Evolutionary conservation across 2,113 vertebrate species (phyloP), one percentile per base, ranked within the genome.

Genomic region (Enhydra lutris): DNA sequence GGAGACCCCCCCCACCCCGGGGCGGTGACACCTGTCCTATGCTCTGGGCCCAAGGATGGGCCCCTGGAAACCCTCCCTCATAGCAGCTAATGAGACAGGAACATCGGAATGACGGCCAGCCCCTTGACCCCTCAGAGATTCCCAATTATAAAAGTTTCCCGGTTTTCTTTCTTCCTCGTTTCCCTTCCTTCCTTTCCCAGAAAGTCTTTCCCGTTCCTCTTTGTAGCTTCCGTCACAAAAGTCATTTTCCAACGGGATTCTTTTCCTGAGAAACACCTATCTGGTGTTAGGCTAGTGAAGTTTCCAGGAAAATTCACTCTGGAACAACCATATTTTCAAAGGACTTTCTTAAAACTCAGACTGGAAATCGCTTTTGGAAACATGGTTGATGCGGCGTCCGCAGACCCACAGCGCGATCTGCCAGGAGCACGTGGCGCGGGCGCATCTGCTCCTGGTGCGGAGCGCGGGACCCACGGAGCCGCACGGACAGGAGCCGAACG

Each of bases 391-490:
- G 50, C 50, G 17, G 52, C 5, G 17, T 55, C 52, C 6, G 52
- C 52, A 18, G 17, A 55, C 52, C 17, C 52, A 5, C 17, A 55
- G 52, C 5, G 17, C 17, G 17, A 18, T 17, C 50, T 52, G 52
- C 52, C 65, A n/a, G 65, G 17, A 9, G 65, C 15, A 8, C 14
- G 34, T 1, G 14, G 15, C 17, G 1, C 67, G 2, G 34, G 17
- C 17, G 4, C 34, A 3, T 10, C 2, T 10, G 17, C 34, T 4
- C 3, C 18, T 23, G 0, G 59, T 11, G 24, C 1, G 3, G 57
- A 12, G 24, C 59, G 10, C 59, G 3, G 59, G 8, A 61, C 23
- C 7, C 20, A 57, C 0, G 7, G 14, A 18, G 31, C 31, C 18
- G 17, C 34, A 15, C 4, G 17, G 34, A n/a, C 65, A 17, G 17